These are phyloP conservation scores for Phasia obesa DNA, from an alignment of 2,888 invertebrate genomes.

Conservation along the genomic window DNA sequence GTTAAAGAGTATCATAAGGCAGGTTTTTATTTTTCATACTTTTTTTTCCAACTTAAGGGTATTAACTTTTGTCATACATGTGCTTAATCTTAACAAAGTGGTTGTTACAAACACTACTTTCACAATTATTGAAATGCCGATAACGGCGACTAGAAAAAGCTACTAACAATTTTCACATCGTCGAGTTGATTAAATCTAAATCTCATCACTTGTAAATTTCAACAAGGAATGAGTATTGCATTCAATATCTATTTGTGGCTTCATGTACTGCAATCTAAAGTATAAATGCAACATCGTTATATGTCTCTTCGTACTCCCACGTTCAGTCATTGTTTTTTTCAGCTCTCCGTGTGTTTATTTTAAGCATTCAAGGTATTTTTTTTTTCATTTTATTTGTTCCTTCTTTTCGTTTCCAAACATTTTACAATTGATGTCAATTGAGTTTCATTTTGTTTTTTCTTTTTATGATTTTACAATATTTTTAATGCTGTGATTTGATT, in stretches of 20 bases:
- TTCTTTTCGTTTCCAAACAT: constrained; percentile 49
- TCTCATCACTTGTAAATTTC: not conserved
- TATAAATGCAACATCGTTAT: constrained; percentile 10
- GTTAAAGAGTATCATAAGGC: too few species aligned
- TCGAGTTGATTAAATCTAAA: constrained; percentile 18
- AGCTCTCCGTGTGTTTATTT: constrained; percentile 21
- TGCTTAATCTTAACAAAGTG: constrained; percentile 37
- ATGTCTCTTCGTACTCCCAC: constrained; percentile 2
- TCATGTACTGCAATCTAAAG: not conserved
- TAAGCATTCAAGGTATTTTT: constrained; percentile 40
- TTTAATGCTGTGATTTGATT: constrained; percentile 65
- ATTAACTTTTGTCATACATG: too few species aligned
- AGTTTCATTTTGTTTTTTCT: constrained; percentile 27
- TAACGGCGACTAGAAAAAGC: not conserved
- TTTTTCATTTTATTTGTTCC: not conserved
- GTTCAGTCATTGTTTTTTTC: not conserved
- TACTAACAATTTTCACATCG: not conserved
- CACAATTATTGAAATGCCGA: constrained; percentile 14
- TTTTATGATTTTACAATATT: constrained; percentile 29
- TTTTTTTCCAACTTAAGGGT: too few species aligned
- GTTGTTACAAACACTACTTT: constrained; percentile 6
- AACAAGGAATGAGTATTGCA: not conserved
- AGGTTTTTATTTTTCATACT: too few species aligned
- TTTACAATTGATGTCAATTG: constrained; percentile 70
- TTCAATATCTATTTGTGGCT: constrained; percentile 4